Evolutionary conservation across 1,140 invertebrate genomes (phyloP), one percentile per base, ranked within the genome.

Genomic region (Orchesella cincta): DNA sequence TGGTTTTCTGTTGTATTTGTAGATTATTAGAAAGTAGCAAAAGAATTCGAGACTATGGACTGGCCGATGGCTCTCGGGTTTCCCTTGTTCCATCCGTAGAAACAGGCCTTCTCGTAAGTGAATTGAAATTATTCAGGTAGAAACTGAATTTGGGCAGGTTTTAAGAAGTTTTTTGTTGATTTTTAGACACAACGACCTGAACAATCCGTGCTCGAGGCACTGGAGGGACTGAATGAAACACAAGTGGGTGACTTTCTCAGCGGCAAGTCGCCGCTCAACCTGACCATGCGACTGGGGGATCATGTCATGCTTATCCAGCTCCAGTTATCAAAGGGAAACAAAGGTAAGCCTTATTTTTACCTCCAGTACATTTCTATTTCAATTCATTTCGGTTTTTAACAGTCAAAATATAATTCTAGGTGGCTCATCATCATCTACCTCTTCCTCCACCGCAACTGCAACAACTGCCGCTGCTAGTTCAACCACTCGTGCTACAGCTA

Each of bases 221-320:
- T 97, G 84, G 94, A 97, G 88, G 95, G 93, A 83, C 88, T 97
- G 29, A 96, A 95, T 86, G 94, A 97, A 84, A 93, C 92, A 75
- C 93, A 95, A 89, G 95, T 98, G 76, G 96, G 95, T 87, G 95
- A 97, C 86, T 97, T 98, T 85, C 88, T 98, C 71, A 34, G 75
- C 57, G 62, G 81, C n/a, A 94, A 95, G 85, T 94, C 94, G 33
- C 96, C 96, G 20, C 86, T 98, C 31, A 97, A 97, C 86, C 87
- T 98, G 70, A 97, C 94, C 52, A 97, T 97, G 94, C 90, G 94
- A 76, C 87, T 97, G 18, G 95, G 95, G 29, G 95, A 97, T 85
- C 95, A 97, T 86, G 96, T 97, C 93, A 97, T 97, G 95, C 89
- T 97, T 75, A 96, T 98, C 76, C 95, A 97, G 85, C 87, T 97